Evolutionary conservation across 2,888 invertebrate species (phyloP), one percentile per base, ranked within the genome.

Genomic region (Acleris laterana): DNA sequence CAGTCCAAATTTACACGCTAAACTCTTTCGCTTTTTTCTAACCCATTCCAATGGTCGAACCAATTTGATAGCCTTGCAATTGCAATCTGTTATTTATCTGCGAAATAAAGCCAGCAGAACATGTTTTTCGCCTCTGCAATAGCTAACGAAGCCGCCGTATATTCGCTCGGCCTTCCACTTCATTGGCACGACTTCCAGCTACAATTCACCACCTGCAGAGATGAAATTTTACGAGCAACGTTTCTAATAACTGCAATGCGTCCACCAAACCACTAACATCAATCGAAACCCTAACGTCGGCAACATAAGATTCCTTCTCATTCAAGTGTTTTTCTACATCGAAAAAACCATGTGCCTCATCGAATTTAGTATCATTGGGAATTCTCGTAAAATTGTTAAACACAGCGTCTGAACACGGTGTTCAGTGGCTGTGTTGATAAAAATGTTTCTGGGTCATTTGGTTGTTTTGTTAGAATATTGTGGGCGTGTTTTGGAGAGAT

Each of bases 201-300:
- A 56, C 65, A 65, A 65, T 55, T 55, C 59, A 65, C 55, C 60
- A 50, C 55, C 60, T 61, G 44, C 55, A 65, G 65, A 50, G 60
- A 56, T 65, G 60, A 46, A 65, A 65, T 61, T 65, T 65, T 61
- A 65, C 49, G 55, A 55, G 3, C 60, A 22, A 42, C 53, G 19
- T 59, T 55, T 64, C 59, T 59, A 64, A 59, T 65, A 65, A 61
- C 60, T 65, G 55, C 60, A 61, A 17, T 52, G 63, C 50, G 19
- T 56, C 22, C 19, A 49, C 28, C 4, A 38, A 13, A 28, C 16
- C 4, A 22, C 17, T 22, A 22, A 20, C 17, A 51, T 28, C 52
- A 53, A 11, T 46, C 19, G 46, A 17, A 53, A 38, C 63, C 52
- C 38, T 64, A 49, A 16, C n/a, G 9, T 42, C 5, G 19, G 7